phyloP scores from a whole-genome alignment of 2,888 invertebrate species.

The Leptinotarsa peninsularis region DNA sequence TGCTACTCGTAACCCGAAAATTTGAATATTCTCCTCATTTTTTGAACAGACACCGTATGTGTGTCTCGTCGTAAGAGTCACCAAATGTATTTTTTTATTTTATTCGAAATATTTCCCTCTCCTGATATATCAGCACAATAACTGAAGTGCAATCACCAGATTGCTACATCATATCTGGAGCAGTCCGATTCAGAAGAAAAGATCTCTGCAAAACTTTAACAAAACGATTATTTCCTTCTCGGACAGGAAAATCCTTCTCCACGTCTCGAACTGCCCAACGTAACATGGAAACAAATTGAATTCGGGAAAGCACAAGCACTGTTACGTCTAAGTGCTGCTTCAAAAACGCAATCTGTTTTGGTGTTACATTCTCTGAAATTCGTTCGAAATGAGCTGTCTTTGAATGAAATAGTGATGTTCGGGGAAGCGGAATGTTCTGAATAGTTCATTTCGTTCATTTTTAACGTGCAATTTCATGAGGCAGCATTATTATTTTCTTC shows the following conservation, averaged over 20 bases:
- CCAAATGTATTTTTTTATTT: neutral
- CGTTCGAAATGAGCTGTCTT: neutral
- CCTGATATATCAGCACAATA: neutral
- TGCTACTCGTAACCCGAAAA: too few species aligned
- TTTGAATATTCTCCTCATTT: too few species aligned
- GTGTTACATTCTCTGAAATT: slow-evolving; percentile 5
- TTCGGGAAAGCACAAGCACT: slow-evolving; percentile 27
- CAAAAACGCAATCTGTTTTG: slow-evolving; percentile 26
- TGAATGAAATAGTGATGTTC: slow-evolving; percentile 3
- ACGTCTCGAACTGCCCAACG: slow-evolving; percentile 29
- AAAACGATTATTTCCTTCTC: slow-evolving; percentile 25
- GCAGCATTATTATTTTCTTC: too few species aligned
- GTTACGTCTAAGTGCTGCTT: slow-evolving; percentile 32
- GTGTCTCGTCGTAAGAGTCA: neutral
- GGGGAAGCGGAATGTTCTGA: neutral
- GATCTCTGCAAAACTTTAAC: slow-evolving; percentile 1
- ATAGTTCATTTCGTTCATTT: neutral
- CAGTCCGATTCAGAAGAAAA: neutral
- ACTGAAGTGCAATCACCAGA: neutral
- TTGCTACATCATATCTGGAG: neutral
- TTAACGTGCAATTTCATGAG: neutral
- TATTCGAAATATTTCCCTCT: neutral
- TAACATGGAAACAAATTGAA: slow-evolving; percentile 36
- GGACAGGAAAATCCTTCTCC: slow-evolving; percentile 24
- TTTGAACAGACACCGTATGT: too few species aligned